Conservation (phyloP, 2,888 invertebrate genomes). For the Acanthococcus lagerstroemiae region DNA sequence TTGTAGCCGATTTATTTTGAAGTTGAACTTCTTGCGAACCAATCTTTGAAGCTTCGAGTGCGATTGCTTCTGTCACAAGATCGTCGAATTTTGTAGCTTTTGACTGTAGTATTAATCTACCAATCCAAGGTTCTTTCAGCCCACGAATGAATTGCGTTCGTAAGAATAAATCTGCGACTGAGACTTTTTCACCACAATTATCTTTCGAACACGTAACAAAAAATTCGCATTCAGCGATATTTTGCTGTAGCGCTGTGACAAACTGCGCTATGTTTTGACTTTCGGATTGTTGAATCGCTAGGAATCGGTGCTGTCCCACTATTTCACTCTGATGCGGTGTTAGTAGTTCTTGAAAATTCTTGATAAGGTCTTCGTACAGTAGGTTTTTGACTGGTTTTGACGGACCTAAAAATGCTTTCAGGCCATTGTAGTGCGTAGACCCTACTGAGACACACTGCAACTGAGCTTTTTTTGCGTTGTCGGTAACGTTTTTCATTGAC, state of each 20-base stretch:
- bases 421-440: slow-evolving; percentile 28
- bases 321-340: slow-evolving; percentile 4
- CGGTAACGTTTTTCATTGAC: slow-evolving; percentile 18
- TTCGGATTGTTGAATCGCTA: background rate
- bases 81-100: background rate
- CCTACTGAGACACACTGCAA: slow-evolving; percentile 30
- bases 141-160: background rate
- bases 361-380: slow-evolving; percentile 11
- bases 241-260: background rate
- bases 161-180: background rate
- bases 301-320: background rate
- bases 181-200: background rate
- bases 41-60: background rate
- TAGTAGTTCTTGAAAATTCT: slow-evolving; percentile 22
- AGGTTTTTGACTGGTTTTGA: slow-evolving; percentile 18
- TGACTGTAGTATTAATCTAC: background rate
- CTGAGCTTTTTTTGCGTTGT: slow-evolving; percentile 28
- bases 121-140: background rate
- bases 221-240: background rate
- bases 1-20: background rate
- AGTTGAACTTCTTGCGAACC: background rate
- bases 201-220: background rate
- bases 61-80: background rate
- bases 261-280: background rate
- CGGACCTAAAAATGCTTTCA: slow-evolving; percentile 5